These are phyloP conservation scores for Drosophila grimshawi DNA, from an alignment of 1,140 invertebrate species.

Conservation along the genomic window DNA sequence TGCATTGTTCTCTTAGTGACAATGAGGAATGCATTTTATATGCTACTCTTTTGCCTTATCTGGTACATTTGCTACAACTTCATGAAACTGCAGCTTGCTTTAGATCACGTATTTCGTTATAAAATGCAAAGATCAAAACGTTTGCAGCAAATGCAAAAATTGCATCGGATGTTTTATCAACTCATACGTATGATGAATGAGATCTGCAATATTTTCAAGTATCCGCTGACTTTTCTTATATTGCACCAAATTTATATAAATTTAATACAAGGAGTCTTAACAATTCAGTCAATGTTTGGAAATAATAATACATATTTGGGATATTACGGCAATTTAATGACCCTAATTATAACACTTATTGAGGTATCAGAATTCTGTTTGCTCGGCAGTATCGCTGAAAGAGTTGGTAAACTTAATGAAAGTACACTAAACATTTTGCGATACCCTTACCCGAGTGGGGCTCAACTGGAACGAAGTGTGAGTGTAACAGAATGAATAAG, in stretches of 20 bases:
- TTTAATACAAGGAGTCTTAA: not conserved
- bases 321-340: not conserved
- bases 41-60: not conserved
- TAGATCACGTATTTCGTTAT: not conserved
- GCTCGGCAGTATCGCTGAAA: not conserved
- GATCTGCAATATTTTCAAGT: constrained; percentile 6
- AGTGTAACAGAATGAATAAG: not conserved
- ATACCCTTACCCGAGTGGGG: not conserved
- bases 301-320: not conserved
- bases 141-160: not conserved
- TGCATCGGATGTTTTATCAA: constrained; percentile 2
- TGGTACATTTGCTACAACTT: not conserved
- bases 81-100: not conserved
- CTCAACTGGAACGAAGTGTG: constrained; percentile 39
- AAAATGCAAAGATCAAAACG: constrained; percentile 2
- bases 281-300: not conserved
- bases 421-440: not conserved
- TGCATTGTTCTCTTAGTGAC: not conserved
- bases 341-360: not conserved
- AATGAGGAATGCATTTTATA: not conserved
- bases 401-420: not conserved
- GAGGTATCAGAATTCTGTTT: constrained; percentile 5
- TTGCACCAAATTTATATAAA: not conserved
- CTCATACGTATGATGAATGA: constrained; percentile 10
- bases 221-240: not conserved